Conservation (phyloP, 2,113 vertebrate genomes). For the Seriola dumerili region DNA sequence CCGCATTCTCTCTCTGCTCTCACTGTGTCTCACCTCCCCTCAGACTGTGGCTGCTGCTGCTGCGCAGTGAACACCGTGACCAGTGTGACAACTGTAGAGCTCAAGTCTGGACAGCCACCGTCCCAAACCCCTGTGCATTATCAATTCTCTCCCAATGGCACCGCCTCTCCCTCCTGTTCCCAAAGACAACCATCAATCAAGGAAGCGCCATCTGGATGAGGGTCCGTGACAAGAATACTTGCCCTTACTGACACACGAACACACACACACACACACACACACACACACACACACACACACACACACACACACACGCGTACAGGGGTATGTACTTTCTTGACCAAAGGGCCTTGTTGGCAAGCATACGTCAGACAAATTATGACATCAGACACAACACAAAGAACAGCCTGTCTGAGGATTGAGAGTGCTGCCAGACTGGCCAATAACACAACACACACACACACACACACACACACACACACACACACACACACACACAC, state of each 20-base stretch:
- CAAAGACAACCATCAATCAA: conserved; percentile 73
- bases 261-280: conserved; percentile 25
- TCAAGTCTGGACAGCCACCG: conserved; percentile 39
- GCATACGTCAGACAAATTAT: conserved; percentile 67
- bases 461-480: conserved; percentile 25
- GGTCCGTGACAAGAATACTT: conserved; percentile 49
- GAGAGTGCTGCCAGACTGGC: conserved; percentile 58
- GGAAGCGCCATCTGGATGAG: conserved; percentile 43
- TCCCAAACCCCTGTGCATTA: conserved; percentile 58
- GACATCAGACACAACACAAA: conserved; percentile 77
- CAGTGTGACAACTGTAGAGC: conserved; percentile 64
- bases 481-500: conserved; percentile 27
- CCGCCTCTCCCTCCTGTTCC: conserved; percentile 40
- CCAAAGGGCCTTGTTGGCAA: conserved; percentile 62
- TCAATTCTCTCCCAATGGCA: conserved; percentile 59
- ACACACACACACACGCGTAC: conserved; percentile 9
- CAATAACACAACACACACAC: conserved; percentile 30
- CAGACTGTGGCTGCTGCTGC: conserved; percentile 11
- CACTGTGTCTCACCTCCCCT: conserved; percentile 25
- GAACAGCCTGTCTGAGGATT: conserved; percentile 71
- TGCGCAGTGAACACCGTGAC: conserved; percentile 55
- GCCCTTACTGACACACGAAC: not conserved
- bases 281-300: conserved; percentile 5
- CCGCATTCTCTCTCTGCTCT: conserved; percentile 30
- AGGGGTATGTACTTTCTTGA: conserved; percentile 41